phyloP scores from a whole-genome alignment of 2,113 vertebrate species.

The Apodemus sylvaticus region DNA sequence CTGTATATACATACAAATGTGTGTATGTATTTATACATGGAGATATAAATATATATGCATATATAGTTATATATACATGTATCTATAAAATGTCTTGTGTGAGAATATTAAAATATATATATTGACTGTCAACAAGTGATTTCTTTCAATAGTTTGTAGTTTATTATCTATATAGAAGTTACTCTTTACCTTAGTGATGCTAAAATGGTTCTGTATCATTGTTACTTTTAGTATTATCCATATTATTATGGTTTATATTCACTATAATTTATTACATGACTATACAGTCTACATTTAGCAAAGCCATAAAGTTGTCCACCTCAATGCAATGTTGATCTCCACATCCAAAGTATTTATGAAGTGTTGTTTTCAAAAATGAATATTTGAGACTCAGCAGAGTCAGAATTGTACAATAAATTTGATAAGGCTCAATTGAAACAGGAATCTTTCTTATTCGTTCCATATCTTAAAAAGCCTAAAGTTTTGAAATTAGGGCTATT shows the following conservation, averaged over 20 bases:
- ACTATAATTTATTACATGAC: constrained; percentile 73
- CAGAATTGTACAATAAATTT: not conserved
- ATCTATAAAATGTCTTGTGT: not conserved
- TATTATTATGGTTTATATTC: constrained; percentile 70
- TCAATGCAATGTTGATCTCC: constrained; percentile 72
- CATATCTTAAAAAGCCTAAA: not conserved
- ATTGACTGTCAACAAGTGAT: constrained; percentile 45
- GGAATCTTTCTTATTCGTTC: not conserved
- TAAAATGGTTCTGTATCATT: constrained; percentile 69
- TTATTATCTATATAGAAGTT: constrained; percentile 24
- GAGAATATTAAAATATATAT: constrained; percentile 57
- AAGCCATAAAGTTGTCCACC: constrained; percentile 59
- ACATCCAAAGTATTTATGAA: constrained; percentile 40
- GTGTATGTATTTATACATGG: not conserved
- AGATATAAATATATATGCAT: not conserved
- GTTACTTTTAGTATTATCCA: constrained; percentile 71
- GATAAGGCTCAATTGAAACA: not conserved
- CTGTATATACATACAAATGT: not conserved
- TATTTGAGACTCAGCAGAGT: constrained; percentile 29
- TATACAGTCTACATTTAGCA: constrained; percentile 70
- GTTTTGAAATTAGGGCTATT: not conserved
- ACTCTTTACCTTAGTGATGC: not conserved
- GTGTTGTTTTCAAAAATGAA: not conserved
- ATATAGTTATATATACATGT: too few relatives aligned
- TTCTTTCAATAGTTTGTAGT: constrained; percentile 70